Base-by-base conservation (phyloP, 1,140 invertebrate species). In the Drosophila sucinea region DNA sequence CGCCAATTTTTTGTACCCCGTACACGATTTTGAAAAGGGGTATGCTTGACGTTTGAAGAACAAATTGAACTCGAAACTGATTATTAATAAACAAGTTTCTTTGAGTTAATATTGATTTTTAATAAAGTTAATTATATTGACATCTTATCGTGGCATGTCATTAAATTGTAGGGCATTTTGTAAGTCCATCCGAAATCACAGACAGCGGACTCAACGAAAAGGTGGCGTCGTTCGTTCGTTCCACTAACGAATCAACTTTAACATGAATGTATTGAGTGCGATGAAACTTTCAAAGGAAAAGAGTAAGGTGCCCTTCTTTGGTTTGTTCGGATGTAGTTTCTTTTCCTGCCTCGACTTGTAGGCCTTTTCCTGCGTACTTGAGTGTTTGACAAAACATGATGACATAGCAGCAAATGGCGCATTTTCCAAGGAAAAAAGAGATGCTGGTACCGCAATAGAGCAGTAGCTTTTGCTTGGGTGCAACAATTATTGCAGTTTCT, bases 291-390 rank as follows among this genome's bases (percentile, higher is more conserved):
- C 56, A 58, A 58, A 58, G 32, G 29, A 58, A 58, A 58, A 58
- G 32, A 38, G 30, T 58, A 38, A 58, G 56, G 56, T 58, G 23
- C 7, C 56, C 32, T 38, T 67, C n/a, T 57, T 67, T 41, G 35
- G 44, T 30, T 57, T 44, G 63, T 23, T 70, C 54, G 60, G 10
- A 25, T 70, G 63, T 70, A 70, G 57, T 58, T 33, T 40, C 51
- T 47, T 55, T 33, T 67, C 62, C 58, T 58, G 58, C 68, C 47
- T 47, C 58, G 40, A 61, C 60, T 66, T 63, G 54, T 73, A 65
- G 60, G 55, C 69, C 44, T 35, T 76, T 76, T 67, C 58, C 60
- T 54, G 73, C 68, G 41, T 60, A 71, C 68, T 55, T 51, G 62
- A 76, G 47, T 57, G 58, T 35, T 33, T 65, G 54, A 56, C 30